Conservation (phyloP, 2,888 invertebrate species). For the Harpagoxenus sublaevis region DNA sequence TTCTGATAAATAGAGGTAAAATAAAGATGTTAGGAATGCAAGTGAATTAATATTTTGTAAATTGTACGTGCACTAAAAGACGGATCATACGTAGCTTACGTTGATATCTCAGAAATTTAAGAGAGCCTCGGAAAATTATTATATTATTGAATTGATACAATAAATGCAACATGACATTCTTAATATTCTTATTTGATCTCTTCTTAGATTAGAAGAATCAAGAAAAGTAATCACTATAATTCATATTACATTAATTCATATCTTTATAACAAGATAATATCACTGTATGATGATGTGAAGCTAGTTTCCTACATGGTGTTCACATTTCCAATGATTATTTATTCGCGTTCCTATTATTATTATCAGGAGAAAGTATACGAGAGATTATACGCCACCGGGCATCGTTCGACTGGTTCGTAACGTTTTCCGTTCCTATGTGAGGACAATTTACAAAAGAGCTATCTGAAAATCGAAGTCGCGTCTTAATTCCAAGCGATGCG, state of each 20-base stretch:
- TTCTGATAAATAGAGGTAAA: neutral
- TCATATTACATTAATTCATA: neutral
- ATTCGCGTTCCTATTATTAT: constrained; percentile 15
- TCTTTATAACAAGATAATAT: neutral
- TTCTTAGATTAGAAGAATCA: neutral
- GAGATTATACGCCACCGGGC: constrained; percentile 6
- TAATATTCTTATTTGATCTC: neutral
- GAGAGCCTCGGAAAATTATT: neutral
- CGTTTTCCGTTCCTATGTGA: neutral
- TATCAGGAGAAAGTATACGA: constrained; percentile 32
- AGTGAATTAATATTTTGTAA: neutral
- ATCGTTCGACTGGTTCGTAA: constrained; percentile 1
- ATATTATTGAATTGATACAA: neutral
- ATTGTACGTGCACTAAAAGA: neutral
- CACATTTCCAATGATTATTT: neutral
- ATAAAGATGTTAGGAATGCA: neutral
- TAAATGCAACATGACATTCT: neutral
- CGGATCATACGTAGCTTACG: neutral
- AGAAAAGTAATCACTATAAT: neutral
- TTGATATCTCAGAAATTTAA: neutral
- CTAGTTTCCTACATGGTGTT: neutral
- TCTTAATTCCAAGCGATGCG: constrained; percentile 25
- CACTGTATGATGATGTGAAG: neutral
- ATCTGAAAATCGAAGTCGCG: constrained; percentile 11
- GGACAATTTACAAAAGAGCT: neutral